phyloP scores from a whole-genome alignment of 2,888 invertebrate genomes.

The Glyphotaelius pellucidus region DNA sequence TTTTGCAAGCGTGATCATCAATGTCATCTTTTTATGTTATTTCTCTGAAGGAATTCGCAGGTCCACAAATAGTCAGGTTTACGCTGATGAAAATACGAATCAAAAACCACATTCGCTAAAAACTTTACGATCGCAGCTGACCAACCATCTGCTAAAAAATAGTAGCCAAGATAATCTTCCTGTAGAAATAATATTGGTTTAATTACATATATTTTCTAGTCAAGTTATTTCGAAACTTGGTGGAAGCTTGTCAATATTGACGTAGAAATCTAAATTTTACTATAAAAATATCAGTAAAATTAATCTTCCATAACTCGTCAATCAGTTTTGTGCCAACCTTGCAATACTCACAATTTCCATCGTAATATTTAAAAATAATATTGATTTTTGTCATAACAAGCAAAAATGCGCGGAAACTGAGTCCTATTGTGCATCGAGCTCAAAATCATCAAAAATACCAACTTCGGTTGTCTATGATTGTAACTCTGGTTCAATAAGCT shows the following conservation, averaged over 20 bases:
- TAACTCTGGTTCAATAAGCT: too few relatives aligned
- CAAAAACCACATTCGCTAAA: neutral
- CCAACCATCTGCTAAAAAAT: neutral
- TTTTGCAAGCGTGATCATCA: neutral
- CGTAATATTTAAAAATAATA: neutral
- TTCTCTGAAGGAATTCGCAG: neutral
- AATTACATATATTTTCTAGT: neutral
- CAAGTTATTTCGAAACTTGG: neutral
- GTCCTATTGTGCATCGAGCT: too few relatives aligned
- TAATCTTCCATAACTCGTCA: neutral
- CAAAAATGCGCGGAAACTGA: too few relatives aligned
- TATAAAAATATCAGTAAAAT: neutral
- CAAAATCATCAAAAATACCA: too few relatives aligned
- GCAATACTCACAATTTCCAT: neutral
- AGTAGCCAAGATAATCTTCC: neutral
- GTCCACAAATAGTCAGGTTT: neutral
- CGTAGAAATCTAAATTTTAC: neutral
- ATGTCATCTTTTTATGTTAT: neutral
- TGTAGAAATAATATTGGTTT: neutral
- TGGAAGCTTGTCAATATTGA: neutral
- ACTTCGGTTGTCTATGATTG: too few relatives aligned
- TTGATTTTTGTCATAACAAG: too few relatives aligned
- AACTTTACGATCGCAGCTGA: neutral
- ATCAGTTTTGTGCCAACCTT: neutral
- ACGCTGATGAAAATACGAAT: neutral